Evolutionary conservation across 2,888 invertebrate genomes (phyloP).

Genomic region (Drosophila formosana): DNA sequence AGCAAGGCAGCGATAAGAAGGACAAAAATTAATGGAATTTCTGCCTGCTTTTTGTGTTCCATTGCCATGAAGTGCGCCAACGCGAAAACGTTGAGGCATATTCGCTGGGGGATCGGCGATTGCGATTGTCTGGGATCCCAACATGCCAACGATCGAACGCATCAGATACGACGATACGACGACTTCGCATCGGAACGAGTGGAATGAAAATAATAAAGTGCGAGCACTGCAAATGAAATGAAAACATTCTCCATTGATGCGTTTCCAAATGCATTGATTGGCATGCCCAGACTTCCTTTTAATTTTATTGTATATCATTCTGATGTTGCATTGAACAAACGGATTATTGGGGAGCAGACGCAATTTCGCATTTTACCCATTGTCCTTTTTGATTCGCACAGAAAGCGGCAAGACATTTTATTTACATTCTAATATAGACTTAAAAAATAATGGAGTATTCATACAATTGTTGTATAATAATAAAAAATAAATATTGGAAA

Average conservation of each 20-base stretch:
- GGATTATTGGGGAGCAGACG: background rate
- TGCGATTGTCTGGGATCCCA: background rate
- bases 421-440: no score
- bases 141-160: background rate
- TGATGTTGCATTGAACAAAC: background rate
- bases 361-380: no score
- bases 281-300: background rate
- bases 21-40: conserved; percentile 84
- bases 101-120: conserved; percentile 9
- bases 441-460: no score
- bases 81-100: conserved; percentile 28
- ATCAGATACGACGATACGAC: background rate
- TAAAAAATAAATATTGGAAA: no score
- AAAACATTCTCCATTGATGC: background rate
- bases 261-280: background rate
- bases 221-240: background rate
- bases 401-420: no score
- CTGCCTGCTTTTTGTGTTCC: conserved; percentile 70
- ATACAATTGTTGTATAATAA: no score
- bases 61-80: conserved; percentile 29
- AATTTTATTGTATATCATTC: background rate
- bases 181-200: background rate
- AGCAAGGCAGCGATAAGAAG: conserved; percentile 70
- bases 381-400: no score
- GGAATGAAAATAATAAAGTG: background rate